phyloP scores from a whole-genome alignment of 2,113 vertebrate genomes.

The Petaurus breviceps region DNA sequence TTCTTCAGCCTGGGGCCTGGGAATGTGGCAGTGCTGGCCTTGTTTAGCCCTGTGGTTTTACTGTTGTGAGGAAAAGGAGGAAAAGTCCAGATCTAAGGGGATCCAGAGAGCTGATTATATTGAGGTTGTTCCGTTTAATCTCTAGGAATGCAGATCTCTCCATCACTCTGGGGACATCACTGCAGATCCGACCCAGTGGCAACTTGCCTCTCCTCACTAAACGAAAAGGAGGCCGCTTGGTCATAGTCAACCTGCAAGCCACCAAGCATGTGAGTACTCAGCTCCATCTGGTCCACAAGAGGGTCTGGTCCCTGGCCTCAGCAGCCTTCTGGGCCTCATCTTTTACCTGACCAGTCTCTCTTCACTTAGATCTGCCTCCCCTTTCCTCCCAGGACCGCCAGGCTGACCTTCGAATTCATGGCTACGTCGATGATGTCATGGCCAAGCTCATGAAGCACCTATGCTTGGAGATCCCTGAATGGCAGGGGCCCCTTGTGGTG shows the following conservation, averaged over 20 bases:
- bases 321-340: neutral
- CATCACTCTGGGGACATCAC: conserved; percentile 93
- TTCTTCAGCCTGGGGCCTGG: neutral
- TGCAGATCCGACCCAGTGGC: conserved; percentile 98
- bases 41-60: neutral
- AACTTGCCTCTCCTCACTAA: conserved; percentile 96
- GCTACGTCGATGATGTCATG: conserved; percentile 95
- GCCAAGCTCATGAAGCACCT: conserved; percentile 90
- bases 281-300: neutral
- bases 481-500: conserved; percentile 89
- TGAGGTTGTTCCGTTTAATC: neutral
- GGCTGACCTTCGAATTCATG: conserved; percentile 90
- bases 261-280: conserved; percentile 93
- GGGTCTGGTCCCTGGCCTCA: neutral
- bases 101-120: neutral
- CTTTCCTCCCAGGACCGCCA: conserved; percentile 90
- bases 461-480: conserved; percentile 91
- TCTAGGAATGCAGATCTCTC: conserved; percentile 93
- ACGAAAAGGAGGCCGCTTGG: conserved; percentile 93
- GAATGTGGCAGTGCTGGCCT: neutral
- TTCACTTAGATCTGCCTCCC: neutral
- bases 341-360: accelerated
- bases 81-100: neutral
- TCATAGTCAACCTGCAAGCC: conserved; percentile 95
- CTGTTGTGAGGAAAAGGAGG: neutral